A percentile compares a stretch with the other conserved stretches of the same genome.
These are phyloP conservation scores for Euwallacea fornicatus DNA, from an alignment of 1,140 invertebrate species.

Conservation along the genomic window DNA sequence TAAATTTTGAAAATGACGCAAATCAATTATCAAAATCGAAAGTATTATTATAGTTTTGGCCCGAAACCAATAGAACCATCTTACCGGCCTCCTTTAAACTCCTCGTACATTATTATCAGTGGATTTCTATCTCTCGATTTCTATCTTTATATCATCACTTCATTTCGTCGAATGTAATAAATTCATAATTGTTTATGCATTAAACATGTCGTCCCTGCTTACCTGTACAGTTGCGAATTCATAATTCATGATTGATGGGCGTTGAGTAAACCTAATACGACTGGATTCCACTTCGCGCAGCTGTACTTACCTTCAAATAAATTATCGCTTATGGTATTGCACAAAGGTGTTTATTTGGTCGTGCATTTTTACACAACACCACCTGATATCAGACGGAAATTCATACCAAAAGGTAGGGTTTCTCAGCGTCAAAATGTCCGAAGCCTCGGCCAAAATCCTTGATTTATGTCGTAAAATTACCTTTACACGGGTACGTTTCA, in stretches of 20 bases:
- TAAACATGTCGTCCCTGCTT: too few species aligned
- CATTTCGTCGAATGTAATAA: too few species aligned
- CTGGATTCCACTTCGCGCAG: constrained; percentile 3
- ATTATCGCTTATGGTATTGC: constrained; percentile 11
- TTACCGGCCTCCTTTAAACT: too few species aligned
- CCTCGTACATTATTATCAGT: too few species aligned
- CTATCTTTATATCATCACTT: too few species aligned
- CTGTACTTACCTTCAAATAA: constrained; percentile 4
- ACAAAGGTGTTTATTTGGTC: constrained; percentile 13
- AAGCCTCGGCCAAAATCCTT: constrained; percentile 23
- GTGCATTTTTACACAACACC: constrained; percentile 10
- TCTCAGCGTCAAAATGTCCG: constrained; percentile 20
- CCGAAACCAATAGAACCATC: too few species aligned
- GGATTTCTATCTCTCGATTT: too few species aligned
- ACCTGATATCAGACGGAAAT: constrained; percentile 30
- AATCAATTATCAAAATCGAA: too few species aligned
- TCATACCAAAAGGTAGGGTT: constrained; percentile 24
- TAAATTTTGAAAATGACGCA: too few species aligned
- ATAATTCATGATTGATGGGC: constrained; percentile 1
- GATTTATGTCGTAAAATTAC: constrained; percentile 36
- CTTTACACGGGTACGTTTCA: constrained; percentile 38
- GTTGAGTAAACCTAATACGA: constrained; percentile 6
- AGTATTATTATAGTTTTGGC: too few species aligned
- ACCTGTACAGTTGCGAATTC: too few species aligned
- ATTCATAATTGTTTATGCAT: too few species aligned